Evolutionary conservation across 2,888 invertebrate genomes (phyloP).

Genomic region (Stramonita haemastoma): DNA sequence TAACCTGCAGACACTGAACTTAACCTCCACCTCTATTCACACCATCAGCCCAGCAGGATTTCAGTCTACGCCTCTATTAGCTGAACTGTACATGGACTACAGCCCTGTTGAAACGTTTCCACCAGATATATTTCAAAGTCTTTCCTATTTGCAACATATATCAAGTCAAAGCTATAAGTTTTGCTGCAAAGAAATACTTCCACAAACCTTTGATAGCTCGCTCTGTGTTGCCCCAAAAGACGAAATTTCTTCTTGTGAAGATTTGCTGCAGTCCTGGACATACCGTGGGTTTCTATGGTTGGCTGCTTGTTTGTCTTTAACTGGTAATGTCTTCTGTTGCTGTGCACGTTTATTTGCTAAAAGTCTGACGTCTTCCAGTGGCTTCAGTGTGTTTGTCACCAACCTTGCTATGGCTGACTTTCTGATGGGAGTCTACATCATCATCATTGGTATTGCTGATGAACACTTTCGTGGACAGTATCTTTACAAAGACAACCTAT

Average conservation of each 20-base stretch:
- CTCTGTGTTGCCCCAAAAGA: background rate
- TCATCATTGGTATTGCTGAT: background rate
- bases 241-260: background rate
- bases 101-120: background rate
- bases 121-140: background rate
- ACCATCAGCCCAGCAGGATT: background rate
- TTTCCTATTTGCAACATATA: background rate
- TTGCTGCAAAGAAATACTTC: slow-evolving; percentile 12
- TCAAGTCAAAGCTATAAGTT: background rate
- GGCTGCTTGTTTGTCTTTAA: background rate
- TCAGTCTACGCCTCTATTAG: background rate
- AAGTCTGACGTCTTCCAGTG: background rate
- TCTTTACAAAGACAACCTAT: background rate
- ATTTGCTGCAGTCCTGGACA: background rate
- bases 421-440: slow-evolving; percentile 6
- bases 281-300: slow-evolving; percentile 10
- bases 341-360: background rate
- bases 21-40: background rate
- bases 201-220: background rate
- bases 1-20: background rate
- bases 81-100: background rate
- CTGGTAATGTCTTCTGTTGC: background rate
- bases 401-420: background rate
- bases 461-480: background rate
- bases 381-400: background rate